Evolutionary conservation across 2,797 vertebrate species (phyloP).

Genomic region (Myotis daubentonii): DNA sequence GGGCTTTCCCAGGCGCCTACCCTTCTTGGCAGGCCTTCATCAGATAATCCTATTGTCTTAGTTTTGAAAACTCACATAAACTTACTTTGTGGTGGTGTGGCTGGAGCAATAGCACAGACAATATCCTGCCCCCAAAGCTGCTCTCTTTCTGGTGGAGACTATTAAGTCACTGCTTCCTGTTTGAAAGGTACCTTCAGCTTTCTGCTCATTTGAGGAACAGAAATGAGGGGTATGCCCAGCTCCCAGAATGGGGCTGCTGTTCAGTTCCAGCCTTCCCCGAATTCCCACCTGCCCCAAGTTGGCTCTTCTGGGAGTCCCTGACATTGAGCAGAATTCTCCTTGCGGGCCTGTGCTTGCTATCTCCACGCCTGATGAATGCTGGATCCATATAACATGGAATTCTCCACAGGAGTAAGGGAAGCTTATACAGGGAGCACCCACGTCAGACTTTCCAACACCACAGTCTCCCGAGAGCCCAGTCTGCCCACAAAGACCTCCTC

Average conservation of each 20-base stretch:
- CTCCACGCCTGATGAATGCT: not conserved
- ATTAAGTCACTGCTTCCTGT: not conserved
- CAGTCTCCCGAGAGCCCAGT: not conserved
- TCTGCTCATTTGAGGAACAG: not conserved
- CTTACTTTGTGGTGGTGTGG: too few species aligned
- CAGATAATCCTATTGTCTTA: too few species aligned
- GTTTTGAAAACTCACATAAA: too few species aligned
- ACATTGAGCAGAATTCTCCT: not conserved
- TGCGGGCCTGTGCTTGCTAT: not conserved
- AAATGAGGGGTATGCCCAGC: not conserved
- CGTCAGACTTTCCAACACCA: not conserved
- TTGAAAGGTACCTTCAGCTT: not conserved
- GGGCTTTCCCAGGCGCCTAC: too few species aligned
- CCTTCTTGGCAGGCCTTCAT: too few species aligned
- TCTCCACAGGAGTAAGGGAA: not conserved
- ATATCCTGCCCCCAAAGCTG: not conserved
- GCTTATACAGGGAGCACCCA: not conserved
- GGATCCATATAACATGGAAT: not conserved
- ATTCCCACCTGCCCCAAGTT: not conserved
- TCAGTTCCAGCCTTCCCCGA: not conserved
- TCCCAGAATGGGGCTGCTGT: not conserved
- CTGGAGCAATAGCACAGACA: too few species aligned
- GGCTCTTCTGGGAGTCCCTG: not conserved
- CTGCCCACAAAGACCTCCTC: slow-evolving; percentile 74
- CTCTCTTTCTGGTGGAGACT: not conserved